Evolutionary conservation across 2,113 vertebrate species (phyloP), one percentile per base, ranked within the genome.

Genomic region (Psophia crepitans): DNA sequence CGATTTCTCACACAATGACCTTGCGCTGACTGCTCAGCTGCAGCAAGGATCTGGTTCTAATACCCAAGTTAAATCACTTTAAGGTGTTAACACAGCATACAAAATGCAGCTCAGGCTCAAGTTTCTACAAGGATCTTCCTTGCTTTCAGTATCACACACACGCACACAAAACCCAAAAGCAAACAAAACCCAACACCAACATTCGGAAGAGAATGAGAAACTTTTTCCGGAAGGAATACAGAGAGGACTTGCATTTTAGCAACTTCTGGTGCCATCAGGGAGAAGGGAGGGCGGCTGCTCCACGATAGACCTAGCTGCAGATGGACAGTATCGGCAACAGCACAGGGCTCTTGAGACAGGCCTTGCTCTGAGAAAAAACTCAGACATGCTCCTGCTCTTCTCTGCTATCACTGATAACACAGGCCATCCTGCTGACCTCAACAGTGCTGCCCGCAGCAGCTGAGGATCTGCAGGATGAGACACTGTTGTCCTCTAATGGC

Each of bases 401-500:
- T 69, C 56, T 57, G 33, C 41, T 51, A 1, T 10, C 19, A 3
- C 14, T 3, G 0, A 27, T 63, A 32, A 32, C 19, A 7, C 17
- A 53, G 10, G 4, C 16, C 15, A 24, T 20, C 14, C 43, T 79
- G 32, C 37, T 2, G 19, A 69, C 14, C 12, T 68, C 53, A 49
- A 8, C 12, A 28, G 13, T 14, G 14, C 32, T 92, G 28, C 19
- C 30, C 48, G 32, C 46, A 41, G 28, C 18, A 88, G 24, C 19
- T 63, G 37, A 71, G 14, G 32, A 33, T 2, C 0, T 11, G 8
- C 32, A 18, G 10, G 51, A 24, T 28, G 15, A 66, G 27, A 51
- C 32, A 35, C 2, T 0, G 0, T 6, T 18, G 14, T 48, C 12
- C 24, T 66, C n/a, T n/a, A 53, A 5, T 0, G 2, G 28, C 48